Evolutionary conservation across 1,140 invertebrate genomes (phyloP).

Genomic region (Rhyacophila brunnea): DNA sequence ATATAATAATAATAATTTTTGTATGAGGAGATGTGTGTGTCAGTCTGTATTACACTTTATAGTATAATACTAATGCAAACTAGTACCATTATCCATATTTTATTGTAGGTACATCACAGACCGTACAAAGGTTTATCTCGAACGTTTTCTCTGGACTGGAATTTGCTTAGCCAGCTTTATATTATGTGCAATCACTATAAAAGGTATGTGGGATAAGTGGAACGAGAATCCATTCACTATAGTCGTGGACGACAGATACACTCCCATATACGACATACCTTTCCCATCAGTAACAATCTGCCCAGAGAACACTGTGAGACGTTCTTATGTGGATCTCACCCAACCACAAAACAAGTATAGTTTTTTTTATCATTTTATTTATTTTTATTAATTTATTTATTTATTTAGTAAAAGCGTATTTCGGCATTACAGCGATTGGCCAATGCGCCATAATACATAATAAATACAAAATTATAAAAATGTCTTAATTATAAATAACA

Average conservation of each 20-base stretch:
- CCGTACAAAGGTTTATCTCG: slow-evolving; percentile 41
- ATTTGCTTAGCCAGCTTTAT: slow-evolving; percentile 44
- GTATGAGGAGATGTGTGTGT: too few species aligned
- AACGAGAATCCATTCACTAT: slow-evolving; percentile 47
- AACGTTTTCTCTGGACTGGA: slow-evolving; percentile 43
- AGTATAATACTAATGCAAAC: too few species aligned
- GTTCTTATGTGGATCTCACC: slow-evolving; percentile 35
- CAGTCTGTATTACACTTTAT: too few species aligned
- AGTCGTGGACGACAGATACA: slow-evolving; percentile 47
- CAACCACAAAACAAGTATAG: slow-evolving; percentile 13
- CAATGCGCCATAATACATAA: too few species aligned
- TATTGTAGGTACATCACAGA: slow-evolving; percentile 47
- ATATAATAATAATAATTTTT: too few species aligned
- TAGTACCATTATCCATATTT: too few species aligned
- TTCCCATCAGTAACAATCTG: slow-evolving; percentile 49
- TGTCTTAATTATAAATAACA: too few species aligned
- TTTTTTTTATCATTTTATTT: too few species aligned
- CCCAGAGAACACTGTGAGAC: slow-evolving; percentile 46
- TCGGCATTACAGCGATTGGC: too few species aligned
- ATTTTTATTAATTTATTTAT: neutral
- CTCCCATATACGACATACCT: slow-evolving; percentile 50
- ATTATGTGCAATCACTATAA: slow-evolving; percentile 44
- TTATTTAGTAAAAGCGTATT: too few species aligned
- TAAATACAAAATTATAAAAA: too few species aligned
- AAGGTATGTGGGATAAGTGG: slow-evolving; percentile 44